Percentiles rank a stretch among this genome's conserved stretches.
These are phyloP conservation scores for Apocheima hispidaria DNA, from an alignment of 2,888 invertebrate species.

Conservation along the genomic window DNA sequence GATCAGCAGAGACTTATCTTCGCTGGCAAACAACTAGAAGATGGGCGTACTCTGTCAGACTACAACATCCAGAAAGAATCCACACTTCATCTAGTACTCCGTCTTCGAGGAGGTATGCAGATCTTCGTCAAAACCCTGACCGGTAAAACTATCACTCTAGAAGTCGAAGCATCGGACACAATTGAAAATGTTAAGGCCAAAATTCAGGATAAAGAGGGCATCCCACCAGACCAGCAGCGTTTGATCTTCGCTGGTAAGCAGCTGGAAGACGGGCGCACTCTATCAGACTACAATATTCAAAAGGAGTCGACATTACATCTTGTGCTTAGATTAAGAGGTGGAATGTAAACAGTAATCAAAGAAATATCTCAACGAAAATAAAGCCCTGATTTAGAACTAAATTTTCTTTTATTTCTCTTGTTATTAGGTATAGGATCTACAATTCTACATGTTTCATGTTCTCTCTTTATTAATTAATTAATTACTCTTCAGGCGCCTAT, in stretches of 20 bases:
- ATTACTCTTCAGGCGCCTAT: too few species aligned
- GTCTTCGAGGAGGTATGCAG: slow-evolving; percentile 46
- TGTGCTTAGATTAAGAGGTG: slow-evolving; percentile 42
- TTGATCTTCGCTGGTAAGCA: slow-evolving; percentile 45
- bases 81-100: slow-evolving; percentile 41
- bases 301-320: slow-evolving; percentile 38
- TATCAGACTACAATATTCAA: slow-evolving; percentile 34
- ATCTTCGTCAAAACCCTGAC: slow-evolving; percentile 43
- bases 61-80: slow-evolving; percentile 47
- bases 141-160: slow-evolving; percentile 40
- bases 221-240: slow-evolving; percentile 44
- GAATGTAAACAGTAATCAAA: slow-evolving; percentile 25
- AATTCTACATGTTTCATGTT: too few species aligned
- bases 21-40: slow-evolving; percentile 44
- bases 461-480: too few species aligned
- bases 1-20: slow-evolving; percentile 45
- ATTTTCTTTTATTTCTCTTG: not conserved
- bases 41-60: slow-evolving; percentile 43
- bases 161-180: slow-evolving; percentile 42
- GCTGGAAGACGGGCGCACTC: slow-evolving; percentile 41
- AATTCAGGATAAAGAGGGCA: slow-evolving; percentile 45
- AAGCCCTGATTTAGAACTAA: slow-evolving; percentile 8
- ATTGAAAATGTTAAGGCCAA: slow-evolving; percentile 44
- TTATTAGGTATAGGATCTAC: too few species aligned
- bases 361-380: slow-evolving; percentile 16